Conservation (phyloP, 2,888 invertebrate genomes). For the Sussaba pulchella region DNA sequence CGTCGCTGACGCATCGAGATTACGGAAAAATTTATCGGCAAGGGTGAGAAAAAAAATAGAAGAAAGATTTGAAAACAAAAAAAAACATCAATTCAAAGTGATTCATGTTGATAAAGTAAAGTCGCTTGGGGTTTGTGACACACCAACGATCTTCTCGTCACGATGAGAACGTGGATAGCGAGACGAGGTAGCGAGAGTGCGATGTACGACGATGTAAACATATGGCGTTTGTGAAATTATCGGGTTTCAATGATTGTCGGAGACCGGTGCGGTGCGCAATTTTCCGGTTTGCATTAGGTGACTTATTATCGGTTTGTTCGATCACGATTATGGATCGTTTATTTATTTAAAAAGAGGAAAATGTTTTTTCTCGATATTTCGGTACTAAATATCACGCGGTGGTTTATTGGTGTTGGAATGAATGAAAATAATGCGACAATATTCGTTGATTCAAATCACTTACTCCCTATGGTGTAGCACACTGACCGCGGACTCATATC, state of each 20-base stretch:
- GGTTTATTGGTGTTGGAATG: background rate
- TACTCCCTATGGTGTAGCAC: constrained; percentile 57
- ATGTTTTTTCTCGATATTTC: background rate
- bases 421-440: background rate
- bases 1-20: constrained; percentile 3
- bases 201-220: constrained; percentile 43
- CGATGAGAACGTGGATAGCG: background rate
- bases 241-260: background rate
- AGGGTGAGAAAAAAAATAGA: background rate
- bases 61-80: too few species aligned
- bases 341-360: too few species aligned
- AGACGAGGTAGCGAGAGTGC: background rate
- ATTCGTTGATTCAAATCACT: constrained; percentile 40
- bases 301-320: background rate
- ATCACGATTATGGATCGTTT: background rate
- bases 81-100: background rate
- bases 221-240: constrained; percentile 5
- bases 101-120: background rate
- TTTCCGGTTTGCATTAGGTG: too few species aligned
- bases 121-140: background rate
- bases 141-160: background rate
- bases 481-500: constrained; percentile 62
- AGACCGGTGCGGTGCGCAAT: background rate
- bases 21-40: background rate
- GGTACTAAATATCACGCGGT: background rate